phyloP scores from a whole-genome alignment of 2,888 invertebrate species.

The Eilema depressum region DNA sequence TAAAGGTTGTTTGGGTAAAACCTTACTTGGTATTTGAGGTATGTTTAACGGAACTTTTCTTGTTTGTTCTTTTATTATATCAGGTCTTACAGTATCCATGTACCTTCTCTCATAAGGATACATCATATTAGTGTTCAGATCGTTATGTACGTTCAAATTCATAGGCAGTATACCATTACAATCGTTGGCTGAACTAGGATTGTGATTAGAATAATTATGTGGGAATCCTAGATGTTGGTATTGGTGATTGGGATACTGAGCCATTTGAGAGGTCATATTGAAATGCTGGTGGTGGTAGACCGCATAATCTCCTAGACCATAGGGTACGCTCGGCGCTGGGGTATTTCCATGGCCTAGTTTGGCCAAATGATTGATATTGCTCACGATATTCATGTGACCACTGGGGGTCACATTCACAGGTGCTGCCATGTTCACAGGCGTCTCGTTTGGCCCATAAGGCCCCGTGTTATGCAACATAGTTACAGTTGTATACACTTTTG shows the following conservation, averaged over 20 bases:
- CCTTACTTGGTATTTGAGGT: conserved; percentile 66
- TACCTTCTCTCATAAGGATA: conserved; percentile 50
- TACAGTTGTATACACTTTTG: conserved; percentile 32
- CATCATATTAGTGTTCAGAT: conserved; percentile 45
- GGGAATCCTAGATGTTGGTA: conserved; percentile 63
- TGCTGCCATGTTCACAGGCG: conserved; percentile 68
- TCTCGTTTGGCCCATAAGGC: conserved; percentile 72
- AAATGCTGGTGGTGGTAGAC: conserved; percentile 60
- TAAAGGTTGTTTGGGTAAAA: conserved; percentile 56
- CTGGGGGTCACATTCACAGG: conserved; percentile 67
- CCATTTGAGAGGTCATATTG: conserved; percentile 61
- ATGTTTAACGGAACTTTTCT: conserved; percentile 59
- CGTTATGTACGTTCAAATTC: conserved; percentile 65
- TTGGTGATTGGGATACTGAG: conserved; percentile 64
- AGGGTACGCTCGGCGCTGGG: conserved; percentile 58
- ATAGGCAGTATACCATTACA: conserved; percentile 67
- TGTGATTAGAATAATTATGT: conserved; percentile 57
- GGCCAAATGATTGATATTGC: conserved; percentile 69
- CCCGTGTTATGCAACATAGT: conserved; percentile 80
- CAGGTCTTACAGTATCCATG: conserved; percentile 26
- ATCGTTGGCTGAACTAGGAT: conserved; percentile 50
- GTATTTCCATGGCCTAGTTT: conserved; percentile 66
- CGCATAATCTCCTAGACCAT: conserved; percentile 64
- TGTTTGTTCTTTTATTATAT: conserved; percentile 31
- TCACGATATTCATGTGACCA: conserved; percentile 62